Evolutionary conservation across 2,113 vertebrate genomes (phyloP).

Genomic region (Petrocephalus microphthalmus): DNA sequence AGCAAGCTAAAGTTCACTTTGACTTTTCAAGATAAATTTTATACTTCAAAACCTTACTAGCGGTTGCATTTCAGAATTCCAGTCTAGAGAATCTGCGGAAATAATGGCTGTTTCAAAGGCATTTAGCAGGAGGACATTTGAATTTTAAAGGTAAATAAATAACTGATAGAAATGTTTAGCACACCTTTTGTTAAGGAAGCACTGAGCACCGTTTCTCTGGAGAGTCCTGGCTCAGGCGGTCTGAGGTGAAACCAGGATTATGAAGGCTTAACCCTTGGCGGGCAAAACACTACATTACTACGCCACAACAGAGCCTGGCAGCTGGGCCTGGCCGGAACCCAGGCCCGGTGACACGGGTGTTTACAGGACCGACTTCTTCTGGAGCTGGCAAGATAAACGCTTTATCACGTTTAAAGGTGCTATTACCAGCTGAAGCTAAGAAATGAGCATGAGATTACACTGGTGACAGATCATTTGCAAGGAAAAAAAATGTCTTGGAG

Average conservation of each 20-base stretch:
- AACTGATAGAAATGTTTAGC: not conserved
- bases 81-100: not conserved
- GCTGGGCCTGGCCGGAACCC: not conserved
- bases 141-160: not conserved
- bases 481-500: not conserved
- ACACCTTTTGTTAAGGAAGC: not conserved
- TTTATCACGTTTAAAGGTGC: not conserved
- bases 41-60: not conserved
- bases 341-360: not conserved
- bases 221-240: not conserved
- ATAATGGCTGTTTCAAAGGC: conserved; percentile 1
- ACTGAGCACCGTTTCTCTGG: conserved; percentile 12
- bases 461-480: not conserved
- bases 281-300: conserved; percentile 16
- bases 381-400: not conserved
- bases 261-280: conserved; percentile 15
- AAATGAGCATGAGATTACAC: not conserved
- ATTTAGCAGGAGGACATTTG: not conserved
- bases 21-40: not conserved
- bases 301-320: not conserved
- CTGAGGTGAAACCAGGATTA: conserved; percentile 10
- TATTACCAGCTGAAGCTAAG: not conserved
- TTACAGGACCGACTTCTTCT: not conserved
- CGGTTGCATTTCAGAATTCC: not conserved
- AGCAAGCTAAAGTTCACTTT: not conserved